phyloP scores from a whole-genome alignment of 2,113 vertebrate genomes.

The Oxygymnocypris stewartii region DNA sequence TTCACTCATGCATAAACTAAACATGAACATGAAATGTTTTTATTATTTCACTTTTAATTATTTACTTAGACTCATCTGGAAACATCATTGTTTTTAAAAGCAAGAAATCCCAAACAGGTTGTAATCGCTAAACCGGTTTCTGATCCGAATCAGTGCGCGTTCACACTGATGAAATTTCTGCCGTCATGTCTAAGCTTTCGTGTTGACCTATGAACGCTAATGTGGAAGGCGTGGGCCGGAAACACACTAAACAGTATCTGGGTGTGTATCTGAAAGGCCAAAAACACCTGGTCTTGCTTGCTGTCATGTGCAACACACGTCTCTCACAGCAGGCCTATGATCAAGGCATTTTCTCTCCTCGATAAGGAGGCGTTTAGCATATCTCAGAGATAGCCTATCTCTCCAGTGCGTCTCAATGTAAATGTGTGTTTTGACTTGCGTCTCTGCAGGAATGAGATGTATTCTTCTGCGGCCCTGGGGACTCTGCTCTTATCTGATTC shows the following conservation, averaged over 20 bases:
- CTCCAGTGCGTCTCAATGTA: conserved; percentile 26
- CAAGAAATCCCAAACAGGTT: background rate
- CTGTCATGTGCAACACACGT: conserved; percentile 6
- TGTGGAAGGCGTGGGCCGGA: conserved; percentile 38
- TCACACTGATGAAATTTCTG: conserved; percentile 19
- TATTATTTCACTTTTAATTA: background rate
- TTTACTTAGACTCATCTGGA: background rate
- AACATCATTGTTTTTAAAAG: background rate
- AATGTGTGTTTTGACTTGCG: conserved; percentile 46
- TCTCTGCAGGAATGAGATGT: conserved; percentile 41
- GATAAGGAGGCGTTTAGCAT: conserved; percentile 52
- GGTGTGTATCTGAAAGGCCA: conserved; percentile 16
- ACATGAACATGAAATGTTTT: background rate
- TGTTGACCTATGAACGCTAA: conserved; percentile 21
- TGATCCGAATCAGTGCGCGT: conserved; percentile 9
- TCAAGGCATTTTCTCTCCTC: conserved; percentile 27
- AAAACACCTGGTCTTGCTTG: conserved; percentile 8
- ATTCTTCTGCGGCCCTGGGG: conserved; percentile 49
- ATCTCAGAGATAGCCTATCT: conserved; percentile 1
- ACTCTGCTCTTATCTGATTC: conserved; percentile 43
- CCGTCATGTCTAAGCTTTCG: conserved; percentile 2
- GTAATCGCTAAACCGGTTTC: background rate
- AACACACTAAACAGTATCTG: conserved; percentile 11
- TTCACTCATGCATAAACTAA: background rate
- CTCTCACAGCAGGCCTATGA: conserved; percentile 4